These are phyloP conservation scores for Drosophila kohkoa DNA, from an alignment of 1,140 invertebrate genomes.

Conservation along the genomic window DNA sequence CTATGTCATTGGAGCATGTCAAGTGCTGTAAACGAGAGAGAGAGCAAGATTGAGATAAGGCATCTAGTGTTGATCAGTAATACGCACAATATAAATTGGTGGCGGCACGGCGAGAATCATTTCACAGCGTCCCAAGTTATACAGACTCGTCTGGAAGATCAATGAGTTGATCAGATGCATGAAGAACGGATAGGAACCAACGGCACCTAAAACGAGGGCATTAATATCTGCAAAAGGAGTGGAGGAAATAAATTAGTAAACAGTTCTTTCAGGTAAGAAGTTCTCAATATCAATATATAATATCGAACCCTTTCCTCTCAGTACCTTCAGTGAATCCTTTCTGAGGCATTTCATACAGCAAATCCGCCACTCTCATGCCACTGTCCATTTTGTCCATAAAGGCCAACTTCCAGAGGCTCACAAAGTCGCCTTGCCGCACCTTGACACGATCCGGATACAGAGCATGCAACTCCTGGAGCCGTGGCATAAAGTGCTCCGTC, in stretches of 20 bases:
- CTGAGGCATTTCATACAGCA: conserved; percentile 85
- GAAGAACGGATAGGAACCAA: conserved; percentile 86
- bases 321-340: conserved; percentile 57
- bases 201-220: conserved; percentile 86
- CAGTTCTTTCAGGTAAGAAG: not conserved
- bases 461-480: conserved; percentile 63
- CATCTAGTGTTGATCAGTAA: not conserved
- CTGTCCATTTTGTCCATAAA: conserved; percentile 87
- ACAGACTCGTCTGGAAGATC: conserved; percentile 86
- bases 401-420: conserved; percentile 86
- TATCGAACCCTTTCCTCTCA: not conserved
- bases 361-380: conserved; percentile 85
- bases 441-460: conserved; percentile 77
- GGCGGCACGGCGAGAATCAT: conserved; percentile 86
- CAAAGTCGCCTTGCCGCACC: conserved; percentile 85
- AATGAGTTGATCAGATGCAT: conserved; percentile 86
- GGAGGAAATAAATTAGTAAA: not conserved
- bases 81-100: conserved; percentile 86
- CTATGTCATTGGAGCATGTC: conserved; percentile 72
- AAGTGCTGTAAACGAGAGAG: conserved; percentile 56
- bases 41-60: not conserved
- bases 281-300: not conserved
- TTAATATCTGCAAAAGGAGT: conserved; percentile 69
- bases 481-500: conserved; percentile 83
- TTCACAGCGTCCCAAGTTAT: conserved; percentile 86